Evolutionary conservation across 2,888 invertebrate species (phyloP), one percentile per base, ranked within the genome.

Genomic region (Hoplodrina blanda): DNA sequence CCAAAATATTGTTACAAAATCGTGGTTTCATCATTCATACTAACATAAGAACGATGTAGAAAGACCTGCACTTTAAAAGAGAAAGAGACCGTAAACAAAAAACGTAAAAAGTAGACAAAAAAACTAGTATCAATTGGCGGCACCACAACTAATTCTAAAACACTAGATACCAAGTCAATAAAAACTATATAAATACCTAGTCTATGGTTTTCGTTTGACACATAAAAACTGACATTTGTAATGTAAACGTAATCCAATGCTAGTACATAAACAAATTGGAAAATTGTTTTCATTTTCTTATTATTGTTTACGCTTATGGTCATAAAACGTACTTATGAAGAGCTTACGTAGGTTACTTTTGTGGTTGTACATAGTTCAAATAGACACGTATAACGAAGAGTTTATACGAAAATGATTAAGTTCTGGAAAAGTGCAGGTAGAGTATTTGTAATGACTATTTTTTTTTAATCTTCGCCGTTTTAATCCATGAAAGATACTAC

Each of bases 361-460:
- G 67, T 77, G 71, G 72, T 76, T 85, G 75, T 80, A 81, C 75
- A 73, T 80, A 83, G 78, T 77, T 71, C 68, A 78, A 67, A 72
- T 78, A 76, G 74, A 84, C 79, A 83, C 84, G 63, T 78, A 78
- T 78, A 82, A 82, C 83, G 76, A 78, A 72, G 69, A 71, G 62
- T 74, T 77, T 69, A 78, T 61, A 79, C 80, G 76, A 96, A 95
- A 93, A 97, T 97, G 97, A 96, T 98, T 91, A 97, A 97, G 93
- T 98, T 98, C 95, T 97, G 97, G 97, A 97, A 97, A 94, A 97
- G 97, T 94, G 96, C 97, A 95, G 97, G 97, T 97, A 96, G 86
- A 85, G 62, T 74, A 60, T 54, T 59, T 49, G 54, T 62, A 77
- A 67, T 52, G 20, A 56, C 53, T 56, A 49, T 54, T 13, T 54